Evolutionary conservation across 2,797 vertebrate species (phyloP).

Genomic region (Gambelia wislizenii): DNA sequence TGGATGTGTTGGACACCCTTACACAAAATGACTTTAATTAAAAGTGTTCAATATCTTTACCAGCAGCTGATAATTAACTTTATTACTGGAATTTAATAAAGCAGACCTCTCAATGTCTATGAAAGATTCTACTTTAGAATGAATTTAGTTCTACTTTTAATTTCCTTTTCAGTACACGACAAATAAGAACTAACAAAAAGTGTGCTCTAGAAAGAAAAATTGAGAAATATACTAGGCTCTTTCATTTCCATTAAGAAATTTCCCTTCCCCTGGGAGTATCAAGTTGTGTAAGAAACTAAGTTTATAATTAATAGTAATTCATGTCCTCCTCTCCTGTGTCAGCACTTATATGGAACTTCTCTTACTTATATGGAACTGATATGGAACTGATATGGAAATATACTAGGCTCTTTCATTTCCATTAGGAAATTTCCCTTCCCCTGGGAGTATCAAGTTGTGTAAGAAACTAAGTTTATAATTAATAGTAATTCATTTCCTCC

Average conservation of each 20-base stretch:
- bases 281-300: slow-evolving; percentile 57
- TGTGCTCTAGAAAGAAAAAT: slow-evolving; percentile 63
- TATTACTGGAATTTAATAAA: slow-evolving; percentile 72
- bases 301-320: slow-evolving; percentile 60
- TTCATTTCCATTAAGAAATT: slow-evolving; percentile 50
- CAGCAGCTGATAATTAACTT: slow-evolving; percentile 68
- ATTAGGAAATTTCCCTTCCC: slow-evolving; percentile 30
- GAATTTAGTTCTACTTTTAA: slow-evolving; percentile 75
- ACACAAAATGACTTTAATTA: slow-evolving; percentile 69
- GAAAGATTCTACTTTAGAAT: slow-evolving; percentile 59
- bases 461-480: slow-evolving; percentile 52
- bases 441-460: slow-evolving; percentile 49
- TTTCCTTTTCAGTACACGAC: slow-evolving; percentile 66
- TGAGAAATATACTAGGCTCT: slow-evolving; percentile 25
- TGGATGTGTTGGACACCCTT: slow-evolving; percentile 40
- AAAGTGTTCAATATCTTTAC: slow-evolving; percentile 67
- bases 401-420: slow-evolving; percentile 42
- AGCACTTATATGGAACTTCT: slow-evolving; percentile 55
- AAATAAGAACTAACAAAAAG: slow-evolving; percentile 67
- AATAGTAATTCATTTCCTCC: slow-evolving; percentile 57
- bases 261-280: slow-evolving; percentile 12
- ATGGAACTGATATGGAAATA: too few species aligned
- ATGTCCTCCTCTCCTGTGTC: slow-evolving; percentile 44
- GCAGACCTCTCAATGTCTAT: slow-evolving; percentile 61
- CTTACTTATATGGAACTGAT: too few species aligned